Evolutionary conservation across 2,113 vertebrate genomes (phyloP), one percentile per base, ranked within the genome.

Genomic region (Oryzias woworae): DNA sequence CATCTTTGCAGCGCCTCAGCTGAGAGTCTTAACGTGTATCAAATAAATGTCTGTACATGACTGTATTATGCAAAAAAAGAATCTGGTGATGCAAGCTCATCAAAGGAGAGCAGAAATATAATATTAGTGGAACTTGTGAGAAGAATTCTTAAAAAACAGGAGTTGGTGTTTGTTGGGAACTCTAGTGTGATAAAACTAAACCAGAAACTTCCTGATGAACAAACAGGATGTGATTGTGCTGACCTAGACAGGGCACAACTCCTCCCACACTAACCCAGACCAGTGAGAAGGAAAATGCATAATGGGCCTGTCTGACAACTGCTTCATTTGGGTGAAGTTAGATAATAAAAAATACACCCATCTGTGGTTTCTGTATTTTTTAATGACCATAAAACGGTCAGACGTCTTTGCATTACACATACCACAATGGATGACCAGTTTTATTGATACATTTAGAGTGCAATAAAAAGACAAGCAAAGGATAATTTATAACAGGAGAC

Each of bases 201-300:
- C 16, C 31, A 42, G 7, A 46, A 16, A 17, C 23, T 60, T 74
- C 59, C 55, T 36, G 66, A 64, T 41, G 24, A 48, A 44, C 57
- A 80, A 42, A 65, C 57, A 82, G 73, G 77, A 86, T 72, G 51
- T 81, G 69, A 64, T 17, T 13, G 1, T 17, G 48, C 2, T 56
- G 54, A 64, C 7, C 31, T 47, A 69, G 47, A 69, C 64, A 53
- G 47, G 18, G 44, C 68, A 42, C 14, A 50, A 5, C 42, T 16
- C 43, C 49, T 45, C 42, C 47, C 14, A 24, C 66, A 41, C 16
- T 31, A 53, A 66, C 7, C 59, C 41, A 44, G 49, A 36, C 31
- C 42, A 49, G 31, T 14, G 8, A 14, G 51, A 7, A 52, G 47
- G 65, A 61, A 83, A 85, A 55, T 45, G 54, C 50, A 43, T 53